A percentile compares a stretch with the other conserved stretches of the same genome.
Conservation (phyloP, 2,797 vertebrate species). For the Harpagifer antarcticus region DNA sequence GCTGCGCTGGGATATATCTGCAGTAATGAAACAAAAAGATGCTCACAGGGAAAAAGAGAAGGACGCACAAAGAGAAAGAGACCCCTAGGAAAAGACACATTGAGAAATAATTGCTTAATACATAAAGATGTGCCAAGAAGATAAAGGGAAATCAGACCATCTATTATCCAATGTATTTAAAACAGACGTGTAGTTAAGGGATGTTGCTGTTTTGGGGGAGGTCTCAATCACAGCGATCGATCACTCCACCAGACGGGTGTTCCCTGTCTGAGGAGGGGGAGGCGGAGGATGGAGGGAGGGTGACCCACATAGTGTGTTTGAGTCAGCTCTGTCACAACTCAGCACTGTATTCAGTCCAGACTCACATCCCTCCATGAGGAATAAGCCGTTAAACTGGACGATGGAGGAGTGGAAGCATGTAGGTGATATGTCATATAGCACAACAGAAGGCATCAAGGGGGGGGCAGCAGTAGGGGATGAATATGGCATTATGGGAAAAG, state of each 20-base stretch:
- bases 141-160: slow-evolving; percentile 30
- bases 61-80: too few species aligned
- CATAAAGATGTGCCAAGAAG: slow-evolving; percentile 42
- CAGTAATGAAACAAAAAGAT: slow-evolving; percentile 41
- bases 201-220: slow-evolving; percentile 29
- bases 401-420: slow-evolving; percentile 61
- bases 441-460: slow-evolving; percentile 22
- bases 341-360: slow-evolving; percentile 36
- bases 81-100: slow-evolving; percentile 20
- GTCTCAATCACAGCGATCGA: slow-evolving; percentile 48
- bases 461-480: background rate
- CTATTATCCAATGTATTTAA: slow-evolving; percentile 14
- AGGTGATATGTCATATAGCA: slow-evolving; percentile 67
- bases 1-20: slow-evolving; percentile 35
- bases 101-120: slow-evolving; percentile 52
- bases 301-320: slow-evolving; percentile 8
- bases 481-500: background rate
- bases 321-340: slow-evolving; percentile 46
- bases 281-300: slow-evolving; percentile 19
- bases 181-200: slow-evolving; percentile 23
- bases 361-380: slow-evolving; percentile 63
- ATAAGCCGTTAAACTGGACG: slow-evolving; percentile 83
- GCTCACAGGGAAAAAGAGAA: slow-evolving; percentile 21
- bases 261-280: slow-evolving; percentile 35
- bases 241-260: slow-evolving; percentile 65